Evolutionary conservation across 2,113 vertebrate genomes (phyloP), one percentile per base, ranked within the genome.

Genomic region (Cynoglossus semilaevis): DNA sequence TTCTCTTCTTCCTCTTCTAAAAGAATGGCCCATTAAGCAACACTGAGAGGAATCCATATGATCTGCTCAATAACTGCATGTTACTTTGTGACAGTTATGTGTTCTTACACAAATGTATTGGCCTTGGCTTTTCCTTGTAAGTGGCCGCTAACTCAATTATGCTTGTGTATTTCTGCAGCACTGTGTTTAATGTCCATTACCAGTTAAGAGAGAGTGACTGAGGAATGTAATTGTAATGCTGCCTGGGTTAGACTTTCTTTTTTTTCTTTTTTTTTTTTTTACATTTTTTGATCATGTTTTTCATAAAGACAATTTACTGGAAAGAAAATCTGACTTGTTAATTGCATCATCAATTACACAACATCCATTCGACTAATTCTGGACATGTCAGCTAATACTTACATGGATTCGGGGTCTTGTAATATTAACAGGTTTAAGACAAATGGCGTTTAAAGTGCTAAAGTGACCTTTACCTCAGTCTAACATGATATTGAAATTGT

Each of bases 61-160:
- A 86, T 81, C 74, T 67, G 68, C 56, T 74, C 80, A 76, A 72
- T 89, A 90, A 90, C 80, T 85, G 85, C 75, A 63, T 77, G 85
- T 80, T 76, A 88, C 90, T 86, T 87, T 76, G 82, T 86, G 85
- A 86, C 85, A 88, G 74, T 90, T 89, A 80, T 87, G 82, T 86
- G 85, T 89, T 84, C 76, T 89, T 90, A 88, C 74, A 74, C 81
- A 89, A 90, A 91, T 87, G 81, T 86, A 89, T 89, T 70, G 78
- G 72, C 41, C 57, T 22, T 44, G 56, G 76, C 70, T 58, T 75
- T 58, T 76, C 55, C 72, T 77, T 56, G 72, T 91, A 88, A 91
- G 91, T 90, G 90, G 84, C 80, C 68, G 29, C 74, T 92, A 91
- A 92, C 85, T 81, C 85, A 77, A 92, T 92, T 91, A 79, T 34